Conservation (phyloP, 2,888 invertebrate species). For the Gastracanthus pulcherrimus region DNA sequence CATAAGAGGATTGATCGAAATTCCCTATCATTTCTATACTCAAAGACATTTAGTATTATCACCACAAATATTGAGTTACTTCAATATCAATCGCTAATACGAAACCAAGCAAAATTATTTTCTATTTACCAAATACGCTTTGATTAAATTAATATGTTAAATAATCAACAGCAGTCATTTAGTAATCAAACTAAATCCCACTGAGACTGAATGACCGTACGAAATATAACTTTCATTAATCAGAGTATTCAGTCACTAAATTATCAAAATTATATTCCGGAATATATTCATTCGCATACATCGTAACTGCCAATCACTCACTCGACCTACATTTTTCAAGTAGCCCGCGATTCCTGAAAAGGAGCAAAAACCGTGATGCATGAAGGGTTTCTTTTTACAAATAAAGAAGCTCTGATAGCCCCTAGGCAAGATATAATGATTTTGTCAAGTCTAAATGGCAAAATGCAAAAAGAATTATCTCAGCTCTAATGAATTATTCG, state of each 20-base stretch:
- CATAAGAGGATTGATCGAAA: no score
- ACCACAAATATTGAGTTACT: no score
- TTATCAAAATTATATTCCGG: neutral
- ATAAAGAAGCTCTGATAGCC: neutral
- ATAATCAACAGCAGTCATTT: neutral
- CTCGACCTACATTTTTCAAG: neutral
- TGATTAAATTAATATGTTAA: slow-evolving; percentile 9
- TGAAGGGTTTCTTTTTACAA: neutral
- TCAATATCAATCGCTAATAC: no score
- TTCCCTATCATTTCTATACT: no score
- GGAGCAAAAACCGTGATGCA: neutral
- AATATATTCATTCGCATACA: neutral
- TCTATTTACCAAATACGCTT: neutral
- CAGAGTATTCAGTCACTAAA: no score
- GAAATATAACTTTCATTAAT: neutral
- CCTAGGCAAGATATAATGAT: neutral
- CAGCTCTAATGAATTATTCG: slow-evolving; percentile 44
- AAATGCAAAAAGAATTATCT: slow-evolving; percentile 33
- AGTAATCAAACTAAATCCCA: neutral
- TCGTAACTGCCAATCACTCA: neutral
- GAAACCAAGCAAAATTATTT: neutral
- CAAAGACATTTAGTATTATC: no score
- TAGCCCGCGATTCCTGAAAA: no score
- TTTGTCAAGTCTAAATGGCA: neutral
- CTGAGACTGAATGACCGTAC: neutral